Evolutionary conservation across 2,113 vertebrate species (phyloP), one percentile per base, ranked within the genome.

Genomic region (Anolis carolinensis): DNA sequence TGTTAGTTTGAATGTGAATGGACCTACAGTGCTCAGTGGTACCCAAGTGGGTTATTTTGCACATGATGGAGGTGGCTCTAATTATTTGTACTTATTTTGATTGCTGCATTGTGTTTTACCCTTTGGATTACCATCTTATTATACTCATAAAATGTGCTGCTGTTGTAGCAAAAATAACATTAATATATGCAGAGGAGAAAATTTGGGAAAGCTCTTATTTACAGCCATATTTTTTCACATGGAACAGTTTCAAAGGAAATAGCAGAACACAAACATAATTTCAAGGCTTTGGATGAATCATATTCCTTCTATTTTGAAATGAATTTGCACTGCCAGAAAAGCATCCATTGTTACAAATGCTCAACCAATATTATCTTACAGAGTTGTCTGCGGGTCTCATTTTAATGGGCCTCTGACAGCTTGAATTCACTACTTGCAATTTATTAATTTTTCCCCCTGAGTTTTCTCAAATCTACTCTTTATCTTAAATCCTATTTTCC

Each of bases 71-170:
- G 86, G 84, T 90, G 55, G 76, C 85, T 94, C 80, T 95, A 95
- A 94, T 95, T 95, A 92, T 93, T 93, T 92, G 76, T 59, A 67
- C 81, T 93, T 90, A 87, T 52, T 93, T 90, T 91, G 87, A 92
- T 93, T 89, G 30, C 71, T 90, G 0, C 44, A 67, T 87, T 94
- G 55, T 91, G 36, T 86, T 86, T 92, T 93, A 87, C 16, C 71
- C 23, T 90, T 92, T 21, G 1, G 67, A 89, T 93, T 92, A 62
- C 72, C 1, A 4, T 92, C 65, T 88, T 93, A 90, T 90, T 95
- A 89, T n/a, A n/a, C n/a, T 62, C 77, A 76, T 86, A 85, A 62
- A 87, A 84, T 68, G 1, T 88, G 73, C 2, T 88, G 75, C 86
- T 84, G 8, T 75, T 63, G 30, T 89, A 6, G 23, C 74, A 87